Evolutionary conservation across 2,888 invertebrate species (phyloP).

Genomic region (Leptinotarsa juncta): DNA sequence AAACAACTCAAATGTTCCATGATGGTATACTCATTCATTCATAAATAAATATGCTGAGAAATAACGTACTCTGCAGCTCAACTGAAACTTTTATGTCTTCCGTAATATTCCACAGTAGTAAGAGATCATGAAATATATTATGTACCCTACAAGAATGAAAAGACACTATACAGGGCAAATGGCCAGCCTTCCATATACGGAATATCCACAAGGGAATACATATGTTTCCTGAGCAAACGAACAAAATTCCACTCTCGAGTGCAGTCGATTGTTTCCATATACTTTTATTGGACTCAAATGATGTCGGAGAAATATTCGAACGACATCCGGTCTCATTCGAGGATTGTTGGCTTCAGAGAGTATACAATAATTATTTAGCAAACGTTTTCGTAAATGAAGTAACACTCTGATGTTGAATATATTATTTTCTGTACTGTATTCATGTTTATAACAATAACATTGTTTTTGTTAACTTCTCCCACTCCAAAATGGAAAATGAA

Average conservation of each 20-base stretch:
- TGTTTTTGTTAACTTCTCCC: too few relatives aligned
- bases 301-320: slow-evolving; percentile 1
- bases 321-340: background rate
- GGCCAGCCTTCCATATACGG: background rate
- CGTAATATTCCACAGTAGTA: background rate
- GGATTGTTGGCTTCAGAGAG: background rate
- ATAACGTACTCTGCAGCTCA: background rate
- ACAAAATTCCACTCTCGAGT: slow-evolving; percentile 23
- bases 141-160: slow-evolving; percentile 16
- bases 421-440: too few relatives aligned
- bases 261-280: slow-evolving; percentile 24
- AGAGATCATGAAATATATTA: slow-evolving; percentile 18
- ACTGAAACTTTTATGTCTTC: background rate
- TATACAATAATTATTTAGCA: too few relatives aligned
- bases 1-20: too few relatives aligned
- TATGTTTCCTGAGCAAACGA: slow-evolving; percentile 9
- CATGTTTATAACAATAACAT: too few relatives aligned
- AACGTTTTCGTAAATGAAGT: too few relatives aligned
- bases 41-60: background rate
- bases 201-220: slow-evolving; percentile 6
- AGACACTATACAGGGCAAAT: background rate
- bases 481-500: too few relatives aligned
- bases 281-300: slow-evolving; percentile 14
- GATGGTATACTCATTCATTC: too few relatives aligned
- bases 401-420: too few relatives aligned